A percentile compares a stretch with the other conserved stretches of the same genome.
These are phyloP conservation scores for Rhadina sibilatrix DNA, from an alignment of 2,113 vertebrate genomes.

Conservation along the genomic window DNA sequence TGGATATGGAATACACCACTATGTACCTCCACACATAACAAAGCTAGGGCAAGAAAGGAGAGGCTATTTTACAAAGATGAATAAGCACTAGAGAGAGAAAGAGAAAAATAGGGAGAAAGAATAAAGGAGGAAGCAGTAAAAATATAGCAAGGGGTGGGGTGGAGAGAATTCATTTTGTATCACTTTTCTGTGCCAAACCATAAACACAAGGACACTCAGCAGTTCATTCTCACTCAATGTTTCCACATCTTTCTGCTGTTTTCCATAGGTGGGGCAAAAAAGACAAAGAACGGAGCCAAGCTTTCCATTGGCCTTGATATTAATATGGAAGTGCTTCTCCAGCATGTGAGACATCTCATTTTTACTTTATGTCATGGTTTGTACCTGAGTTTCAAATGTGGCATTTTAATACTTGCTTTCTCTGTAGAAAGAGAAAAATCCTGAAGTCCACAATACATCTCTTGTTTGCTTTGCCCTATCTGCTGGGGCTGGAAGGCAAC, in stretches of 20 bases:
- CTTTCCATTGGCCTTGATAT: constrained; percentile 35
- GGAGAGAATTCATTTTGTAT: constrained; percentile 37
- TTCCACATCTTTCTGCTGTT: constrained; percentile 63
- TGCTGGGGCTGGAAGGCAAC: neutral
- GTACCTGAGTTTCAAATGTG: neutral
- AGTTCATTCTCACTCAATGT: constrained; percentile 51
- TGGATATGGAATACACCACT: neutral
- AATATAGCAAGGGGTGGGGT: neutral
- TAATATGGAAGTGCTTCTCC: constrained; percentile 18
- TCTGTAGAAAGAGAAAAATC: neutral
- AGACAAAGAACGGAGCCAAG: constrained; percentile 11
- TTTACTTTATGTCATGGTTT: neutral
- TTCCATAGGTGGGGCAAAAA: constrained; percentile 64
- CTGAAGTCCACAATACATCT: neutral
- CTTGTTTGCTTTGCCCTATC: neutral
- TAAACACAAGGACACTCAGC: constrained; percentile 55
- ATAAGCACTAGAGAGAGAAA: neutral
- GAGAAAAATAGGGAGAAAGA: neutral
- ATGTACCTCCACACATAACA: neutral
- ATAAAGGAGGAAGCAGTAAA: neutral
- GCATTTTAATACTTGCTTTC: neutral
- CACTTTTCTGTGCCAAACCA: constrained; percentile 41
- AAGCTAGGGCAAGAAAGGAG: neutral
- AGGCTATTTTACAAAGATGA: neutral
- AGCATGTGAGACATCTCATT: neutral